Conservation (phyloP, 1,140 invertebrate species). For the Globodera ellingtonae region DNA sequence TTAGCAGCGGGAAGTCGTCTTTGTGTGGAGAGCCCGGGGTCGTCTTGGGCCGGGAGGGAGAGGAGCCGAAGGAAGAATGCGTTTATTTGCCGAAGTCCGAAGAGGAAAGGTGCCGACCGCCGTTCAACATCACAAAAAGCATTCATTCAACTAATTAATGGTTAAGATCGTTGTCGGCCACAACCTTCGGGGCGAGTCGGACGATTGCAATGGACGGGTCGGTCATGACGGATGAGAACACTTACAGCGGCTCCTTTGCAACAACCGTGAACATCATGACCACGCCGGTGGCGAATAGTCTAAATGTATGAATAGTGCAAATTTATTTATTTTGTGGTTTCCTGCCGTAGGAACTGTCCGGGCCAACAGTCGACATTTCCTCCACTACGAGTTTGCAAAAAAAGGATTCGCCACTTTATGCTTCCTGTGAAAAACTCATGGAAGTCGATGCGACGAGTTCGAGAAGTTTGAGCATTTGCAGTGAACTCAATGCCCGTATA, state of each 20-base stretch:
- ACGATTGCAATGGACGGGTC: neutral
- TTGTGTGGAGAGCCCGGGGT: neutral
- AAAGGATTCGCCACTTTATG: neutral
- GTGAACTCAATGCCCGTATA: slow-evolving; percentile 34
- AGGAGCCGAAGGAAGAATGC: neutral
- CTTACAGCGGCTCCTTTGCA: slow-evolving; percentile 5
- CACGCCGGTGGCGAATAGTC: slow-evolving; percentile 25
- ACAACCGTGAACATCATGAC: slow-evolving; percentile 20
- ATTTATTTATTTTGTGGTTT: slow-evolving; percentile 17
- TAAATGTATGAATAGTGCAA: neutral
- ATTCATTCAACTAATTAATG: neutral
- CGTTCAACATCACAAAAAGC: no score
- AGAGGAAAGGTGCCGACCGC: neutral
- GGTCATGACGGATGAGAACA: neutral
- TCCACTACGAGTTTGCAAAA: slow-evolving; percentile 11
- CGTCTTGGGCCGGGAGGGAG: neutral
- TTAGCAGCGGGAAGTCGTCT: slow-evolving; percentile 12
- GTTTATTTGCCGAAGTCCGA: slow-evolving; percentile 7
- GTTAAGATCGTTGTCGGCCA: slow-evolving; percentile 8
- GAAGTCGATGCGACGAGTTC: neutral
- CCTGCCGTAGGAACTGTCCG: neutral
- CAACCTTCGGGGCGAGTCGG: slow-evolving; percentile 14
- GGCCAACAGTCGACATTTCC: neutral
- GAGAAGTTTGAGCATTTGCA: slow-evolving; percentile 35
- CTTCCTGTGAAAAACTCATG: slow-evolving; percentile 10